Percentiles rank a stretch among this genome's conserved stretches.
These are phyloP conservation scores for Gnatocerus cornutus DNA, from an alignment of 2,888 invertebrate species.

Conservation along the genomic window DNA sequence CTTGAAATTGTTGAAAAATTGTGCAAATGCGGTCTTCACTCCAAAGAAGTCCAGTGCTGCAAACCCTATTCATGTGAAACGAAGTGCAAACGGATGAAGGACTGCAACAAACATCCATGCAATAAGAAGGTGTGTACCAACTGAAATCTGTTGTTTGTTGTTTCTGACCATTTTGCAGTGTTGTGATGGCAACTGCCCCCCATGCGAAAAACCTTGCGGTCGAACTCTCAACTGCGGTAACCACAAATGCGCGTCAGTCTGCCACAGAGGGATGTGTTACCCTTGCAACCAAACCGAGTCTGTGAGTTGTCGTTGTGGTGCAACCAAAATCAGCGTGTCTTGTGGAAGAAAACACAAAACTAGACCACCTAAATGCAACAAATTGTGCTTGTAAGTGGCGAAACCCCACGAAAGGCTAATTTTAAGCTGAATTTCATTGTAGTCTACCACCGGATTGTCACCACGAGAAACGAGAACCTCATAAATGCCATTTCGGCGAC, in stretches of 20 bases:
- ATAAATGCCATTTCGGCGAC: conserved; percentile 87
- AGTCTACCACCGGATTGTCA: conserved; percentile 88
- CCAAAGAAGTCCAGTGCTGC: conserved; percentile 88
- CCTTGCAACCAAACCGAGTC: conserved; percentile 84
- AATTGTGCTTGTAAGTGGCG: conserved; percentile 78
- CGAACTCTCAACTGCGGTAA: conserved; percentile 88
- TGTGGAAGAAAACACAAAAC: conserved; percentile 88
- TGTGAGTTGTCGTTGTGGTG: conserved; percentile 87
- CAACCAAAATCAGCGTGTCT: conserved; percentile 84
- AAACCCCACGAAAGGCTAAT: conserved; percentile 28
- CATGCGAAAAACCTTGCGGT: conserved; percentile 90
- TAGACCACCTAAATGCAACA: conserved; percentile 85
- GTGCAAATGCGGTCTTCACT: conserved; percentile 86
- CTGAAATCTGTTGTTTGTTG: too few relatives aligned
- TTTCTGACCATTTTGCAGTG: conserved; percentile 80
- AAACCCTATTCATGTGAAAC: conserved; percentile 91
- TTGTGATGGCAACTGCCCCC: conserved; percentile 88
- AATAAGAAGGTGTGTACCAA: conserved; percentile 82
- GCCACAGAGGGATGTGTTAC: conserved; percentile 89
- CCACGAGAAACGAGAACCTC: conserved; percentile 81
- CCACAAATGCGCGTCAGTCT: conserved; percentile 88
- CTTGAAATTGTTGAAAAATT: conserved; percentile 83
- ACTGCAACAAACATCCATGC: conserved; percentile 92
- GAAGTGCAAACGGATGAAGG: conserved; percentile 87
- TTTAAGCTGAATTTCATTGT: too few relatives aligned